Percentiles rank a stretch among this genome's conserved stretches.
Evolutionary conservation across 2,888 invertebrate genomes (phyloP).

Genomic region (Lycaena phlaeas): DNA sequence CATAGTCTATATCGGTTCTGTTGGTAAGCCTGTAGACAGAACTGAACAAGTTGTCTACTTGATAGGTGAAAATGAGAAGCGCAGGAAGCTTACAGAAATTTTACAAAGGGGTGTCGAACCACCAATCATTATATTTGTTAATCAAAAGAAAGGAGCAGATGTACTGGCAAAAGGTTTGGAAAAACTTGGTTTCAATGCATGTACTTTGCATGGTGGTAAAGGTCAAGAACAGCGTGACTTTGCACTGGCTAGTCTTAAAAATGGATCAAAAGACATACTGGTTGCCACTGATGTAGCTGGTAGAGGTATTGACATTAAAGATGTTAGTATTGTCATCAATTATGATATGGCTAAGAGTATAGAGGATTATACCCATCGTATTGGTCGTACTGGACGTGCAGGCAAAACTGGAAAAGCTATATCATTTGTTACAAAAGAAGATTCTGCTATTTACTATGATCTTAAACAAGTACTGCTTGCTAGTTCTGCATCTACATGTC

Average conservation of each 20-base stretch:
- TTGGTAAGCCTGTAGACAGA: conserved; percentile 97
- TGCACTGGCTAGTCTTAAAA: conserved; percentile 95
- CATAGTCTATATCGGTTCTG: conserved; percentile 96
- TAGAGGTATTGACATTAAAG: conserved; percentile 99
- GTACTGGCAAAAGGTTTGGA: conserved; percentile 97
- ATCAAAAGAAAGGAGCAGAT: conserved; percentile 99
- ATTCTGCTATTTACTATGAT: conserved; percentile 95
- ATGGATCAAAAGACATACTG: conserved; percentile 96
- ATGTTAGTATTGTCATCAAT: conserved; percentile 98
- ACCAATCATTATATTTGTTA: conserved; percentile 99
- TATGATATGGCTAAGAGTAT: conserved; percentile 99
- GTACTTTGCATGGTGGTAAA: conserved; percentile 99
- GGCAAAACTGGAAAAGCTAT: conserved; percentile 98
- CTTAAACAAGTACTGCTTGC: conserved; percentile 91
- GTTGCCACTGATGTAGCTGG: conserved; percentile 99
- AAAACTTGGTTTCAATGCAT: conserved; percentile 96
- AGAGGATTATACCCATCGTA: conserved; percentile 98
- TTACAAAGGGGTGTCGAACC: conserved; percentile 91
- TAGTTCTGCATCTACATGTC: conserved; percentile 95
- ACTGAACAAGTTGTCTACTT: conserved; percentile 98
- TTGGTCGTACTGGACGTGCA: conserved; percentile 98
- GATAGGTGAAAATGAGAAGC: conserved; percentile 95
- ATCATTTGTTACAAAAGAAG: conserved; percentile 97
- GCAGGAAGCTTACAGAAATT: conserved; percentile 96
- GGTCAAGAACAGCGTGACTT: conserved; percentile 99